Percentiles rank a stretch among this genome's conserved stretches.
Evolutionary conservation across 2,888 invertebrate genomes (phyloP).

Genomic region (Kryphioiulus occultus): DNA sequence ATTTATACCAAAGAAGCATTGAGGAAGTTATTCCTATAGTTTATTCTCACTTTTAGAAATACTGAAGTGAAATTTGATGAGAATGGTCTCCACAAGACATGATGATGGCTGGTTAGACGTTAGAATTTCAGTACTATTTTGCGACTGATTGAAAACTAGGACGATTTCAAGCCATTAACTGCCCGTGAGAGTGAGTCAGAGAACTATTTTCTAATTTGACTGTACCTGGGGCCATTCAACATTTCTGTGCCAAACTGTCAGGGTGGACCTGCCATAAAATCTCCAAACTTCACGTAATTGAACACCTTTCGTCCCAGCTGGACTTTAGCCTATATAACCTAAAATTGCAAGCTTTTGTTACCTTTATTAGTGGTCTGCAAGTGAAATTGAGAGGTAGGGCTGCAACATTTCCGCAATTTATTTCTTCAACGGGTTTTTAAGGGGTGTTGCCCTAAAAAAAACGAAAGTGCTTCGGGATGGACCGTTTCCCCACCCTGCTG

Average conservation of each 20-base stretch:
- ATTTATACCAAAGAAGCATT: no score
- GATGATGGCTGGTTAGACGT: no score
- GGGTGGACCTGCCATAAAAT: background rate
- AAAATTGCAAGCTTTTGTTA: background rate
- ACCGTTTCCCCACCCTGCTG: background rate
- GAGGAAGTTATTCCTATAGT: no score
- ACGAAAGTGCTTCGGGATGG: slow-evolving; percentile 12
- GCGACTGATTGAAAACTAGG: no score
- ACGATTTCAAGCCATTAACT: no score
- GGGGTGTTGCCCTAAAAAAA: background rate
- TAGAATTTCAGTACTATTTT: no score
- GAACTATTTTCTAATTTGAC: background rate
- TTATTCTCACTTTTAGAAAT: no score
- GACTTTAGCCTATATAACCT: background rate
- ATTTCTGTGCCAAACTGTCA: background rate
- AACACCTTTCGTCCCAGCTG: background rate
- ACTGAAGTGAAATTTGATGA: no score
- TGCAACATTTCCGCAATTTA: background rate
- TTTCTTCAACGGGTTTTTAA: background rate
- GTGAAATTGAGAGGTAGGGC: slow-evolving; percentile 13
- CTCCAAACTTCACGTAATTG: background rate
- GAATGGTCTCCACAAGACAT: no score
- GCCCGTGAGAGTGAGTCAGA: no score
- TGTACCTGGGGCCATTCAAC: background rate
- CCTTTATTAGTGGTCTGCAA: background rate